phyloP scores from a whole-genome alignment of 2,888 invertebrate genomes.

The Herminia tarsipennalis region DNA sequence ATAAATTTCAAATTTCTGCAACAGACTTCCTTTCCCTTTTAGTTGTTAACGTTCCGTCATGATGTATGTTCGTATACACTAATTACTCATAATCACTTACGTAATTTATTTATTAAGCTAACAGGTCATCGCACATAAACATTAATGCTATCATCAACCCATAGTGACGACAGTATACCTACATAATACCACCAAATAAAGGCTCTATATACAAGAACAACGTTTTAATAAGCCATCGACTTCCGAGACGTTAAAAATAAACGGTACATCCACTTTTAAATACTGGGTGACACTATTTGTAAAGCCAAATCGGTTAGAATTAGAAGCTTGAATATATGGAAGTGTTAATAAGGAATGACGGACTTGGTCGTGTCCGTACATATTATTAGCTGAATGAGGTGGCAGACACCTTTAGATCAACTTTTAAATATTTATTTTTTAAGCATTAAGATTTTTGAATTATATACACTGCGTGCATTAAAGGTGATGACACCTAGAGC shows the following conservation, averaged over 20 bases:
- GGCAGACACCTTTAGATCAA: too few relatives aligned
- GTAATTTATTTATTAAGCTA: conserved; percentile 19
- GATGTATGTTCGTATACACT: conserved; percentile 30
- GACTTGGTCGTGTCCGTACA: conserved; percentile 5
- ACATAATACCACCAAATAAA: conserved; percentile 67
- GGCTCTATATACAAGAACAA: conserved; percentile 51
- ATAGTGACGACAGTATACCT: conserved; percentile 68
- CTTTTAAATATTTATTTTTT: too few relatives aligned
- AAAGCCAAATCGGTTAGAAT: conserved; percentile 13
- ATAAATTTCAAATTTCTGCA: too few relatives aligned
- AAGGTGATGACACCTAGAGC: too few relatives aligned
- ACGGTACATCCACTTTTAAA: conserved; percentile 58
- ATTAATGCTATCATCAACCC: conserved; percentile 55
- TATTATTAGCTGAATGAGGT: neutral
- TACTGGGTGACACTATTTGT: conserved; percentile 21
- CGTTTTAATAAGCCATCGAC: conserved; percentile 67
- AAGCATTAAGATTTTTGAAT: too few relatives aligned
- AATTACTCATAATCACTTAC: conserved; percentile 42
- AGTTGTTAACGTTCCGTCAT: too few relatives aligned
- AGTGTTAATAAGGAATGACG: conserved; percentile 48
- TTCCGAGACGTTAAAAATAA: conserved; percentile 64
- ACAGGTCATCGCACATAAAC: conserved; percentile 41
- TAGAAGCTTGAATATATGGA: conserved; percentile 47
- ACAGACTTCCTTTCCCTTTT: too few relatives aligned
- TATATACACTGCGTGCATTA: too few relatives aligned